Percentiles rank a stretch among this genome's conserved stretches.
Evolutionary conservation across 2,797 vertebrate species (phyloP).

Genomic region (Sebastiscus albofasciatus): DNA sequence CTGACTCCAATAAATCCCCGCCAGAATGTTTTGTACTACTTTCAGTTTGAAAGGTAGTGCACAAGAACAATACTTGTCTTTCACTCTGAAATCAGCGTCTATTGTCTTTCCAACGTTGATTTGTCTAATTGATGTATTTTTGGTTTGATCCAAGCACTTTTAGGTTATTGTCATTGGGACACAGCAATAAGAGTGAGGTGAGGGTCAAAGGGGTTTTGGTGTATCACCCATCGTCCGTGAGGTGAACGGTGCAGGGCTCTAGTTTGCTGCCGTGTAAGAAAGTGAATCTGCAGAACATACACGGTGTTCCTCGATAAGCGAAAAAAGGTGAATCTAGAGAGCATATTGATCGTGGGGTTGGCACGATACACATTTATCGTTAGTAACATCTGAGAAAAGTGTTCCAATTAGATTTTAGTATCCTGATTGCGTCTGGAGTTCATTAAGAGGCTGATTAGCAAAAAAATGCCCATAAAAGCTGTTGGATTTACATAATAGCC

Average conservation of each 20-base stretch:
- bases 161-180: slow-evolving; percentile 66
- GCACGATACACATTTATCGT: slow-evolving; percentile 52
- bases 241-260: slow-evolving; percentile 35
- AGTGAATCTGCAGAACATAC: slow-evolving; percentile 38
- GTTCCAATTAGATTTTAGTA: background rate
- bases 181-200: slow-evolving; percentile 51
- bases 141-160: background rate
- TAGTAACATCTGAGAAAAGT: background rate
- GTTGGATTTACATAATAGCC: background rate
- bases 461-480: background rate
- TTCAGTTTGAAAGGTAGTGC: slow-evolving; percentile 1
- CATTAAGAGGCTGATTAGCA: background rate
- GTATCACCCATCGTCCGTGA: slow-evolving; percentile 47
- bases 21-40: background rate
- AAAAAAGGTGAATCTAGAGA: slow-evolving; percentile 14
- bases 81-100: background rate
- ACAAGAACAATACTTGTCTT: background rate
- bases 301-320: slow-evolving; percentile 19
- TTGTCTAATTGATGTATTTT: background rate
- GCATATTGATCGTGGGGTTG: slow-evolving; percentile 57
- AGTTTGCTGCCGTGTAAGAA: slow-evolving; percentile 15
- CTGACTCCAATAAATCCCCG: background rate
- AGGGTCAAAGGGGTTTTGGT: slow-evolving; percentile 14
- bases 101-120: background rate
- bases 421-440: background rate